Base-by-base conservation (phyloP, 2,113 vertebrate species). In the Paedocypris sp. region DNA sequence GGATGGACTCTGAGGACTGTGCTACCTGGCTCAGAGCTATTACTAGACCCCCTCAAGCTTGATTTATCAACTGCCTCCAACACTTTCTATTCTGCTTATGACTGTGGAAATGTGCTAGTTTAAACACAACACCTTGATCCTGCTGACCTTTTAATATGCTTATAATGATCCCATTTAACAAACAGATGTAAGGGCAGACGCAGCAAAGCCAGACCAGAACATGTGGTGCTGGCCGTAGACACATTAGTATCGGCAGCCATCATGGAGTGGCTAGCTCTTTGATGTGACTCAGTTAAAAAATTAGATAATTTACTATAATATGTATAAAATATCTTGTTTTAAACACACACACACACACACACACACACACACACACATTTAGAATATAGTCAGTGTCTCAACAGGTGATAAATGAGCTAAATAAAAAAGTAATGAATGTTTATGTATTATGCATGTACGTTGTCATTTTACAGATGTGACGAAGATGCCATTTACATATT, bases 91-190 rank as follows among this genome's bases (percentile, higher is more conserved):
- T 82, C 57, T 71, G 82, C 83, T n/a, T 84, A 86, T 78, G 79
- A 86, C 80, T 85, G 75, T 57, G 36, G 76, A 89, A 90, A 91
- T 90, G 86, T 87, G 86, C 79, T 51, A 18, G 61, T 64, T 67
- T 93, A 93, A 94, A 89, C 82, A 78, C 87, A 88, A 87, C 89
- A 89, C 88, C 85, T 81, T 69, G 84, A 78, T 89, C 88, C 75
- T 65, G 85, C 79, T 92, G 93, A 97, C 92, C 92, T 80, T 85
- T 90, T 98, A 97, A 98, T 97, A 91, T 91, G 79, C 89, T 94
- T 93, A 84, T 97, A 97, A 97, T 94, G 91, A 94, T 60, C 85
- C 84, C 87, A 94, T 98, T 98, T 94, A 93, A 83, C 84, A 94
- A 85, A 82, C 82, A 81, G 71, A 86, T 85, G 84, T 86, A 62